Evolutionary conservation across 1,140 invertebrate species (phyloP).

Genomic region (Triops longicaudatus): DNA sequence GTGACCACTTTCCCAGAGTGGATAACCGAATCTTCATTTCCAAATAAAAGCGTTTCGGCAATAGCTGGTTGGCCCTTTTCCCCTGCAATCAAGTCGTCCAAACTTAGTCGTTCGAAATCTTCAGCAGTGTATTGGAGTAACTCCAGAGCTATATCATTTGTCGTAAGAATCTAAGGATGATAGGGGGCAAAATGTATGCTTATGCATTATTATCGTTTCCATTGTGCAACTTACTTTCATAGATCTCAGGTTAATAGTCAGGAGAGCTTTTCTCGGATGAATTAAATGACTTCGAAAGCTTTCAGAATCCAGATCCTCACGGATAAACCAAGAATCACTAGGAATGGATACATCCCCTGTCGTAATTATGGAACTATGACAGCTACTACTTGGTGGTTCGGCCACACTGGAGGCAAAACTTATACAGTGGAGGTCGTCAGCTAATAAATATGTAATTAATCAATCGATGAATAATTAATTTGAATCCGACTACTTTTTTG

Average conservation of each 20-base stretch:
- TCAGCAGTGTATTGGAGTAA: slow-evolving; percentile 42
- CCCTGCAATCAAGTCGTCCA: slow-evolving; percentile 48
- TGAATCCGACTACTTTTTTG: too few relatives aligned
- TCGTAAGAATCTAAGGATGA: background rate
- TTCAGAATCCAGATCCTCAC: background rate
- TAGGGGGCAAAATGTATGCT: background rate
- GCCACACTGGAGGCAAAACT: background rate
- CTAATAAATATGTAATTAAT: background rate
- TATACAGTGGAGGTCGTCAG: background rate
- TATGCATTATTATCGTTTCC: background rate
- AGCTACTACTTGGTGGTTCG: background rate
- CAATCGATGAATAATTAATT: background rate
- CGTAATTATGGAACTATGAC: background rate
- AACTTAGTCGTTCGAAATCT: slow-evolving; percentile 46
- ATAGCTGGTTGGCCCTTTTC: slow-evolving; percentile 46
- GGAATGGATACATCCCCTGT: background rate
- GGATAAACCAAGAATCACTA: background rate
- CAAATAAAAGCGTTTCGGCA: slow-evolving; percentile 46
- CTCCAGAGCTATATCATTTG: background rate
- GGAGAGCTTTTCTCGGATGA: background rate
- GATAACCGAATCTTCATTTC: slow-evolving; percentile 47
- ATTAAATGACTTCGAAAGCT: background rate
- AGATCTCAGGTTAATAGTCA: background rate
- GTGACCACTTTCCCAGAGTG: slow-evolving; percentile 52
- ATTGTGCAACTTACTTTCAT: background rate